Percentiles rank a stretch among this genome's conserved stretches.
phyloP scores from a whole-genome alignment of 1,140 invertebrate genomes.

The Solen grandis region DNA sequence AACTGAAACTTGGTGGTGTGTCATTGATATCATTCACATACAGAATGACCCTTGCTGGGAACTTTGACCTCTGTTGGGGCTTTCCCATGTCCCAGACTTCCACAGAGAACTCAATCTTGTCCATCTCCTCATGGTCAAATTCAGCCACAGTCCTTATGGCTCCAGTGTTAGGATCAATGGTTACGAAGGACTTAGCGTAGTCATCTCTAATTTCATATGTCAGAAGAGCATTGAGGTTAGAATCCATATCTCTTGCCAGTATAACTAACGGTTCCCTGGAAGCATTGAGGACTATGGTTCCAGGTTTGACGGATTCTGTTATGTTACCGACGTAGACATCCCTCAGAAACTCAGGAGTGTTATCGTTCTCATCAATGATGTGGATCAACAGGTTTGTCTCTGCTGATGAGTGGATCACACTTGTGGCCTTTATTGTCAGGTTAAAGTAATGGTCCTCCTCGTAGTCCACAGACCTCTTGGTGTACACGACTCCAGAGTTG shows the following conservation, averaged over 20 bases:
- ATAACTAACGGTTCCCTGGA: constrained; percentile 86
- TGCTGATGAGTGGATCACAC: constrained; percentile 86
- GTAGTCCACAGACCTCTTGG: constrained; percentile 73
- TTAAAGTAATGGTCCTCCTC: constrained; percentile 89
- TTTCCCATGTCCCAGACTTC: constrained; percentile 91
- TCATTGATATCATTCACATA: constrained; percentile 92
- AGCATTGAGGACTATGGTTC: constrained; percentile 87
- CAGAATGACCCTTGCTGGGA: constrained; percentile 83
- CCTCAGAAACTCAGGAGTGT: constrained; percentile 89
- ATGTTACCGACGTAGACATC: constrained; percentile 87
- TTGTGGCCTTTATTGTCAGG: constrained; percentile 90
- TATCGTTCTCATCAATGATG: constrained; percentile 87
- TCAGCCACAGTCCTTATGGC: constrained; percentile 89
- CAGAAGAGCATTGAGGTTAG: constrained; percentile 90
- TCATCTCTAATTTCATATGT: constrained; percentile 92
- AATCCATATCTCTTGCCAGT: constrained; percentile 88
- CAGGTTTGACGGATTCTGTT: constrained; percentile 87
- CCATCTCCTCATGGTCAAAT: constrained; percentile 90
- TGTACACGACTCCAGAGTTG: constrained; percentile 81
- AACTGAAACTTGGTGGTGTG: constrained; percentile 89
- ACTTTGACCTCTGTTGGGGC: constrained; percentile 89
- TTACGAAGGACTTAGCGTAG: constrained; percentile 88
- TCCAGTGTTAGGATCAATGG: constrained; percentile 92
- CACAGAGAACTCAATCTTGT: constrained; percentile 89
- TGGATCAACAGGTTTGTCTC: constrained; percentile 79